Evolutionary conservation across 2,888 invertebrate genomes (phyloP).

Genomic region (Cosmia pyralina): DNA sequence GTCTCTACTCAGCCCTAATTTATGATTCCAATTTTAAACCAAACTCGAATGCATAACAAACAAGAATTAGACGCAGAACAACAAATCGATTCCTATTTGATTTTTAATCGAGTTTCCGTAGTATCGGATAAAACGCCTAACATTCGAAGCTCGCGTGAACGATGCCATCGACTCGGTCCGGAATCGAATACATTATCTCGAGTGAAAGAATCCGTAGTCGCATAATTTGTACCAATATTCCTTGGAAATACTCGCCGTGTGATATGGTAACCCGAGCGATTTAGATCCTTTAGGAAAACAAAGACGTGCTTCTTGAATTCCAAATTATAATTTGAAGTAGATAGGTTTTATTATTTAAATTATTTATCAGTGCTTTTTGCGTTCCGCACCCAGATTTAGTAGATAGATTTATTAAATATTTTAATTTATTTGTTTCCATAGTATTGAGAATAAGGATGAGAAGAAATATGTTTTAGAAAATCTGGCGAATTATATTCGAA

Average conservation of each 20-base stretch:
- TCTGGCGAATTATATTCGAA: background rate
- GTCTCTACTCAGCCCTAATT: slow-evolving; percentile 25
- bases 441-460: background rate
- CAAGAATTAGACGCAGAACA: slow-evolving; percentile 4
- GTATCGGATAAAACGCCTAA: slow-evolving; percentile 73
- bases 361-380: background rate
- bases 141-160: slow-evolving; percentile 86
- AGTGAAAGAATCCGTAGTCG: slow-evolving; percentile 79
- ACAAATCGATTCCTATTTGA: slow-evolving; percentile 51
- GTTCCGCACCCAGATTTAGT: background rate
- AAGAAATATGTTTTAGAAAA: background rate
- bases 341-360: slow-evolving; percentile 22
- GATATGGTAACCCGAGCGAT: slow-evolving; percentile 65
- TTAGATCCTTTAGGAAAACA: slow-evolving; percentile 61
- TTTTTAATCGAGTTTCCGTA: slow-evolving; percentile 65
- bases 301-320: slow-evolving; percentile 50
- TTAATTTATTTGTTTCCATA: background rate
- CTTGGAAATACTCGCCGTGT: slow-evolving; percentile 62
- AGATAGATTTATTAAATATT: background rate
- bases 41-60: slow-evolving; percentile 47
- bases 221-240: slow-evolving; percentile 85
- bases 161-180: slow-evolving; percentile 83
- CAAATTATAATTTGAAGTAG: slow-evolving; percentile 32
- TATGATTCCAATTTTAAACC: slow-evolving; percentile 50
- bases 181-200: slow-evolving; percentile 87